Base-by-base conservation (phyloP, 2,888 invertebrate genomes). In the Brachyopa scutellaris region DNA sequence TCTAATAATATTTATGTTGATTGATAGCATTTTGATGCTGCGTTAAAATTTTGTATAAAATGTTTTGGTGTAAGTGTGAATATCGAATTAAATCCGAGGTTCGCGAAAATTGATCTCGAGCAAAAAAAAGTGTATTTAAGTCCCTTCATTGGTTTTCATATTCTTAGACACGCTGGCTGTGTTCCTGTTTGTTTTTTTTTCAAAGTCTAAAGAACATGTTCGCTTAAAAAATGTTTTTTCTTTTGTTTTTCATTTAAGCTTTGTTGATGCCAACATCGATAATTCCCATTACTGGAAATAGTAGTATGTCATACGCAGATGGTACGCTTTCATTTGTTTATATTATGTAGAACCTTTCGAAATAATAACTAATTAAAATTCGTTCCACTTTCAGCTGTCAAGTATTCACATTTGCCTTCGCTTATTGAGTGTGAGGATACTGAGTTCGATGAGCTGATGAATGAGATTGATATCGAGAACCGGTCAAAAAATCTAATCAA, bases 351-450 rank as follows among this genome's bases (percentile, higher is more conserved):
- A 45, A 42, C n/a, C 2, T 15, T n/a, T 33, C 17, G 59, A 26
- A 85, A 45, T 51, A 85, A 80, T 61, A 84, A 84, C 23, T 73
- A n/a, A n/a, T n/a, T n/a, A n/a, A n/a, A n/a, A n/a, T n/a, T n/a
- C n/a, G n/a, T n/a, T n/a, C n/a, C n/a, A 23, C 11, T 57, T 66
- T 74, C 85, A 88, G 88, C 87, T 31, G 87, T 87, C 2, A 90
- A 90, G 85, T 89, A 89, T 80, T 89, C 89, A 17, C 92, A 92
- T 82, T 88, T 95, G 47, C 94, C 94, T 0, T 95, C 95, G 13
- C 92, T 95, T 9, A 93, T 94, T 31, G 96, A 96, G 87, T 95
- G 95, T 0, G 96, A 96, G 82, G 96, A 96, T 87, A 95, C 95
- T 0, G 96, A 96, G 86, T 92, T 95, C 0, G 96, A 96, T 87